A percentile compares a stretch with the other conserved stretches of the same genome.
phyloP scores from a whole-genome alignment of 1,140 invertebrate genomes.

The Sesamia nonagrioides region DNA sequence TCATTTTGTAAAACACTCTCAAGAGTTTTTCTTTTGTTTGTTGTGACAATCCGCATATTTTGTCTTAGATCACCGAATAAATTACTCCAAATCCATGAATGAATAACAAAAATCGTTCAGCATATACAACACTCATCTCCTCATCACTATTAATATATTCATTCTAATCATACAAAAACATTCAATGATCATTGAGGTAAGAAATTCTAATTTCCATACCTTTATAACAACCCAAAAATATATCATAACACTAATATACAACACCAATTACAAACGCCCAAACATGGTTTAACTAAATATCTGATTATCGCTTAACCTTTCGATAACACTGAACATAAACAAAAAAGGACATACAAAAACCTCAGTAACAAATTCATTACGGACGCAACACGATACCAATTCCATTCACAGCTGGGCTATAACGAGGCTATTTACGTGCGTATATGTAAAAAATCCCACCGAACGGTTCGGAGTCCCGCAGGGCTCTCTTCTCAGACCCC shows the following conservation, averaged over 20 bases:
- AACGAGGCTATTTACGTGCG: slow-evolving; percentile 70
- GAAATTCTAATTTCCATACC: slow-evolving; percentile 24
- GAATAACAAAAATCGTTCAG: background rate
- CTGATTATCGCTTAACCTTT: slow-evolving; percentile 47
- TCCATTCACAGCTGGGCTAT: slow-evolving; percentile 79
- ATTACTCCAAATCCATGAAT: background rate
- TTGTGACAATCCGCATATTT: too few species aligned
- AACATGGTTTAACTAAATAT: slow-evolving; percentile 39
- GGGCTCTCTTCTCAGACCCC: slow-evolving; percentile 59
- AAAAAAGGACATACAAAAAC: slow-evolving; percentile 48
- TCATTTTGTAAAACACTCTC: too few species aligned
- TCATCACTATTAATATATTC: slow-evolving; percentile 14
- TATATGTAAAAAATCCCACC: slow-evolving; percentile 68
- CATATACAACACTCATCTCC: slow-evolving; percentile 5
- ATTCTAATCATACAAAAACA: slow-evolving; percentile 20
- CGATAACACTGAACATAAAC: slow-evolving; percentile 38
- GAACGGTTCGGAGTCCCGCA: slow-evolving; percentile 65
- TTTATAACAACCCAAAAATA: slow-evolving; percentile 43
- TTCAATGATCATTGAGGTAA: slow-evolving; percentile 29
- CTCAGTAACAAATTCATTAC: slow-evolving; percentile 79
- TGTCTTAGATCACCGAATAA: too few species aligned
- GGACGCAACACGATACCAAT: slow-evolving; percentile 78
- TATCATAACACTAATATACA: slow-evolving; percentile 33
- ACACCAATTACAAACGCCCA: slow-evolving; percentile 46
- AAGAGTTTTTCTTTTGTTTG: too few species aligned